Evolutionary conservation across 2,113 vertebrate species (phyloP), one percentile per base, ranked within the genome.

Genomic region (Paramormyrops kingsleyae): DNA sequence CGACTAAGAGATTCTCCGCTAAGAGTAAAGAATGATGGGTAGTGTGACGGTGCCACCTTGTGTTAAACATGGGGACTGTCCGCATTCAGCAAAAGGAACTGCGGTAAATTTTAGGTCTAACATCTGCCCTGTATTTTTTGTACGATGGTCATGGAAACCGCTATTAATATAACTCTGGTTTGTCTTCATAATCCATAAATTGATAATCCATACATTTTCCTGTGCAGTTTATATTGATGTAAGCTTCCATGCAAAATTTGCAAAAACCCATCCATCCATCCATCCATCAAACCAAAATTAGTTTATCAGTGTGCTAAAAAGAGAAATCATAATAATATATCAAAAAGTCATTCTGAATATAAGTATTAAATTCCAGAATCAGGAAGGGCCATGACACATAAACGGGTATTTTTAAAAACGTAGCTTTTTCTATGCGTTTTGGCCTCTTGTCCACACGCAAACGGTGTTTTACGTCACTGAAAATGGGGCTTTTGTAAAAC

Each of bases 21-120:
- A 56, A 24, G 49, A 27, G 21, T 24, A 44, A 84, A 31, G 12
- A 84, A 42, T 83, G 13, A 44, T 46, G 35, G 21, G 2, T 62
- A 62, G 35, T 70, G 52, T 47, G n/a, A 46, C 46, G 50, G 89
- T 42, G 80, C 89, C 89, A 85, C 89, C 89, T 89, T 89, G 80
- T 62, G 89, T 15, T 35, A 3, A 10, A 44, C 4, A 70, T 70
- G 62, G 62, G 1, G n/a, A 66, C 86, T 80, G 35, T 17, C 10
- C 35, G 47, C 46, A 44, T 44, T 86, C 46, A 1, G 13, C 13
- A 52, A 27, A 27, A 83, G 42, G 15, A 83, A 83, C n/a, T 70
- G 62, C 62, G n/a, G 27, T 70, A 31, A 70, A 31, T 70, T 31
- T 70, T 13, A 70, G 27, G 10, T 70, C 62, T 70, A 31, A 70